Evolutionary conservation across 2,888 invertebrate species (phyloP).

Genomic region (Eupeodes latifasciatus): DNA sequence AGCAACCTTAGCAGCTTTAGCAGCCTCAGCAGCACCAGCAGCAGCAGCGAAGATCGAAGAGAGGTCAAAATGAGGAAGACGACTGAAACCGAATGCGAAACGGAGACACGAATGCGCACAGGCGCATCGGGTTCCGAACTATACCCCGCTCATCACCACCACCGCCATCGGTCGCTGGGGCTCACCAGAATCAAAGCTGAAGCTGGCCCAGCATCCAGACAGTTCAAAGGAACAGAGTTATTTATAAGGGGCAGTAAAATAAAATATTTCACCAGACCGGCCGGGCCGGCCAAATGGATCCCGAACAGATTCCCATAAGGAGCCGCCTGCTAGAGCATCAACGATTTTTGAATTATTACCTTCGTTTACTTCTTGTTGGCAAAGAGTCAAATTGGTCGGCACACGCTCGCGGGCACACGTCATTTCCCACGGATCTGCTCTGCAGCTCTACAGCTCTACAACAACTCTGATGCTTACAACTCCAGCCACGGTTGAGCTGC

Average conservation of each 20-base stretch:
- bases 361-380: conserved; percentile 85
- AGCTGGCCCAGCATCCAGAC: conserved; percentile 78
- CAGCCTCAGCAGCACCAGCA: conserved; percentile 77
- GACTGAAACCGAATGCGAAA: conserved; percentile 49
- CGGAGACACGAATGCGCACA: conserved; percentile 74
- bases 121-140: conserved; percentile 48
- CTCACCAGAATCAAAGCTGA: conserved; percentile 57
- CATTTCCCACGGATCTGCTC: conserved; percentile 85
- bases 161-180: conserved; percentile 72
- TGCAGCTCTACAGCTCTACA: conserved; percentile 6
- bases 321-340: conserved; percentile 80
- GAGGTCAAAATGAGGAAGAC: conserved; percentile 77
- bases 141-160: conserved; percentile 49
- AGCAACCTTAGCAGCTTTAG: conserved; percentile 44
- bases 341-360: conserved; percentile 84
- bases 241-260: conserved; percentile 77
- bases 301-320: conserved; percentile 82
- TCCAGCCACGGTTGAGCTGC: conserved; percentile 69
- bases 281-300: conserved; percentile 72
- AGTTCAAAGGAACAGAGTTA: conserved; percentile 77
- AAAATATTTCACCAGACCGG: conserved; percentile 77
- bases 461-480: conserved; percentile 5
- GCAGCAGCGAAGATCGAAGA: conserved; percentile 78
- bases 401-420: conserved; percentile 88
- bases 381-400: conserved; percentile 85